A percentile compares a stretch with the other conserved stretches of the same genome.
Evolutionary conservation across 2,888 invertebrate genomes (phyloP).

Genomic region (Eristalis intricaria): DNA sequence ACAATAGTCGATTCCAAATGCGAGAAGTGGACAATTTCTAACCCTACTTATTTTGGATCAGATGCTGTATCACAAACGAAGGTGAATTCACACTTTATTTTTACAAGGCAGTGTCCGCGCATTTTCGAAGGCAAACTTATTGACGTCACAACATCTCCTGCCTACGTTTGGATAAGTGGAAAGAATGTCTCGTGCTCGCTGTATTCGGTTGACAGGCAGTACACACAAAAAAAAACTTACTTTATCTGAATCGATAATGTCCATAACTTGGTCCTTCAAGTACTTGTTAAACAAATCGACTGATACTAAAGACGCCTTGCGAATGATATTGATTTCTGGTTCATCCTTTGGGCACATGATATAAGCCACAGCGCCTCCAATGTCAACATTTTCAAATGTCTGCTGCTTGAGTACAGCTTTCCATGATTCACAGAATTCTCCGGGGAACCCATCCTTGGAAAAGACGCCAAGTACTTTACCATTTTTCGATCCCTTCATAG

Average conservation of each 20-base stretch:
- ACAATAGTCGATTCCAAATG: too few relatives aligned
- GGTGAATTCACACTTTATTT: too few relatives aligned
- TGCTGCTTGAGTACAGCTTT: constrained; percentile 88
- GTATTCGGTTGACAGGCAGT: background rate
- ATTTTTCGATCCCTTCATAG: constrained; percentile 92
- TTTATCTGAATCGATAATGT: constrained; percentile 98
- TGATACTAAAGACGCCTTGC: constrained; percentile 95
- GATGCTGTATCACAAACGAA: too few relatives aligned
- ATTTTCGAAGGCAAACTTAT: too few relatives aligned
- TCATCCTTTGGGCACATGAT: constrained; percentile 98
- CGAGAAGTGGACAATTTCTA: too few relatives aligned
- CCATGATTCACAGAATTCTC: constrained; percentile 97
- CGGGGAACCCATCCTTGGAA: constrained; percentile 95
- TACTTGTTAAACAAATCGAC: constrained; percentile 98
- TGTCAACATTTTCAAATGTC: constrained; percentile 92
- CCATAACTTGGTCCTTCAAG: constrained; percentile 98
- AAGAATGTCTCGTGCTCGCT: too few relatives aligned
- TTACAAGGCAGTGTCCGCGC: too few relatives aligned
- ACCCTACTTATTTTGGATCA: too few relatives aligned
- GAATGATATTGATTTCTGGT: constrained; percentile 92
- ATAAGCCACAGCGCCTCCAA: constrained; percentile 91
- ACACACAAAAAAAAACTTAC: constrained; percentile 80
- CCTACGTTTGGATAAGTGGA: too few relatives aligned
- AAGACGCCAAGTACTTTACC: constrained; percentile 95
- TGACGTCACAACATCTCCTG: too few relatives aligned